A percentile compares a stretch with the other conserved stretches of the same genome.
Conservation (phyloP, 2,113 vertebrate species). For the Marmota flaviventris region DNA sequence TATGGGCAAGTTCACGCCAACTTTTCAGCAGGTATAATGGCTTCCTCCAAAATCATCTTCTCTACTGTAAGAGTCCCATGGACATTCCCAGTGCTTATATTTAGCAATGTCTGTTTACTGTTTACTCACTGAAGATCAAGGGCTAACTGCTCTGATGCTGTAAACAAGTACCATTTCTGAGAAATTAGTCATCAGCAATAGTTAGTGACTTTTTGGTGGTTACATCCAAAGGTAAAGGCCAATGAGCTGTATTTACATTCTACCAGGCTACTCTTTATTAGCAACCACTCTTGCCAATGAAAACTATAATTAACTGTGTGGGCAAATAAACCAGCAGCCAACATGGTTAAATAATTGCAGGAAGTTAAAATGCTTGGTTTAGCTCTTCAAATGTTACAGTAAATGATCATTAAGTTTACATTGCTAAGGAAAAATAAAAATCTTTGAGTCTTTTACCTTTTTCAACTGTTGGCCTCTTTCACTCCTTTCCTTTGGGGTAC, state of each 20-base stretch:
- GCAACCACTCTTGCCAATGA: slow-evolving; percentile 16
- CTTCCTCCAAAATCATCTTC: background rate
- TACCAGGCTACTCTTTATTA: slow-evolving; percentile 53
- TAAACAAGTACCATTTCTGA: slow-evolving; percentile 41
- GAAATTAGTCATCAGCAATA: slow-evolving; percentile 34
- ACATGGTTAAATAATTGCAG: slow-evolving; percentile 57
- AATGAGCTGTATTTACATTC: background rate
- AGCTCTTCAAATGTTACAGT: slow-evolving; percentile 43
- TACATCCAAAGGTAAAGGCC: slow-evolving; percentile 25
- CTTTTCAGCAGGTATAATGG: background rate
- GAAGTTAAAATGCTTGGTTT: slow-evolving; percentile 41
- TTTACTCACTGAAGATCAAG: background rate
- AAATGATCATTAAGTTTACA: slow-evolving; percentile 37
- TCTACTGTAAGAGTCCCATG: background rate
- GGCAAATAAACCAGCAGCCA: slow-evolving; percentile 24
- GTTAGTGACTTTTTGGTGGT: background rate
- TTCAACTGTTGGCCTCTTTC: background rate
- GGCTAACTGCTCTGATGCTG: background rate
- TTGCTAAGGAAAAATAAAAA: background rate
- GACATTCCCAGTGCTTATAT: background rate
- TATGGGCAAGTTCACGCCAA: background rate
- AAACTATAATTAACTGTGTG: slow-evolving; percentile 69
- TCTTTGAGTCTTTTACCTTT: background rate
- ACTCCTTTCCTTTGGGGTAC: background rate
- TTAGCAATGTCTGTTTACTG: slow-evolving; percentile 29